A percentile compares a stretch with the other conserved stretches of the same genome.
phyloP scores from a whole-genome alignment of 2,888 invertebrate species.

The Ariolimax columbianus region DNA sequence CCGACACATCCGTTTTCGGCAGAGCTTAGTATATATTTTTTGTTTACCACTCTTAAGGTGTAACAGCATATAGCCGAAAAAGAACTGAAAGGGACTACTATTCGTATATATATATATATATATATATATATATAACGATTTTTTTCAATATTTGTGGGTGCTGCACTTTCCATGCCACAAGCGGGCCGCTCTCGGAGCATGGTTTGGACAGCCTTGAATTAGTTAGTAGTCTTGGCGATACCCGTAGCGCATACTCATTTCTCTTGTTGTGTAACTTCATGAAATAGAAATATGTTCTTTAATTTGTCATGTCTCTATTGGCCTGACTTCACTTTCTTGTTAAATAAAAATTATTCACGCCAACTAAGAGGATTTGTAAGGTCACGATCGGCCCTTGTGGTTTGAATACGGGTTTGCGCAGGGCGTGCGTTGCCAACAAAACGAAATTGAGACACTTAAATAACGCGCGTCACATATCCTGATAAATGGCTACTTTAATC shows the following conservation, averaged over 20 bases:
- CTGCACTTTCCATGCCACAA: too few species aligned
- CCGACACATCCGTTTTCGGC: too few species aligned
- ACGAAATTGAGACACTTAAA: constrained; percentile 21
- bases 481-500: constrained; percentile 11
- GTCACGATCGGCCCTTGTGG: constrained; percentile 9
- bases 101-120: too few species aligned
- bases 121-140: too few species aligned
- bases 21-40: too few species aligned
- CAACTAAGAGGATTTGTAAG: neutral
- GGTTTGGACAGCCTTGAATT: too few species aligned
- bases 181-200: too few species aligned
- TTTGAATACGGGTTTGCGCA: neutral
- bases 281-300: neutral
- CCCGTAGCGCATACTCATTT: neutral
- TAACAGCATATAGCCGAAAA: too few species aligned
- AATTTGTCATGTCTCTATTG: neutral
- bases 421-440: constrained; percentile 1
- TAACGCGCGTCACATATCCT: neutral
- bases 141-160: too few species aligned
- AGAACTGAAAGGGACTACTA: too few species aligned
- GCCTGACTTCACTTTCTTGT: neutral
- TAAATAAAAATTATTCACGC: neutral
- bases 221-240: too few species aligned
- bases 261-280: neutral
- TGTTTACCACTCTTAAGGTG: too few species aligned